These are phyloP conservation scores for Rhineura floridana DNA, from an alignment of 2,113 vertebrate species.

Conservation along the genomic window DNA sequence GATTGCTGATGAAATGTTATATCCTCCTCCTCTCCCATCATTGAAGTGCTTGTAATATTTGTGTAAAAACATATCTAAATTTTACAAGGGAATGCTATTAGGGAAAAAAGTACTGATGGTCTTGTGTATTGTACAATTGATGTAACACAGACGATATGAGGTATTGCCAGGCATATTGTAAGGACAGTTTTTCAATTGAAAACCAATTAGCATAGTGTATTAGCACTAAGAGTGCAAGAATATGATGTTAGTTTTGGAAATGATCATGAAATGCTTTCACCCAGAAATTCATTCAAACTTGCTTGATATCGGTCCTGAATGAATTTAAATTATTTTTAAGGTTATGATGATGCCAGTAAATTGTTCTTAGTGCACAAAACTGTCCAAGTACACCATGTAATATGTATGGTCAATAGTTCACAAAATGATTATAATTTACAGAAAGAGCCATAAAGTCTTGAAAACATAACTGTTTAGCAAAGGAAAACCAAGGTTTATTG, in stretches of 20 bases:
- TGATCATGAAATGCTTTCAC: slow-evolving; percentile 47
- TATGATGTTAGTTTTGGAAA: slow-evolving; percentile 54
- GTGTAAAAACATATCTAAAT: slow-evolving; percentile 52
- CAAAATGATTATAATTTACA: slow-evolving; percentile 9
- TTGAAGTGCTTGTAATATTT: slow-evolving; percentile 47
- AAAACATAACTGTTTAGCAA: slow-evolving; percentile 34
- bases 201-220: slow-evolving; percentile 47
- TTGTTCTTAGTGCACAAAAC: slow-evolving; percentile 50
- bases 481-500: slow-evolving; percentile 36
- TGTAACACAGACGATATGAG: neutral
- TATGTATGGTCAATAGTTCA: slow-evolving; percentile 31
- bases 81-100: slow-evolving; percentile 28
- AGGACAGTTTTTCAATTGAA: slow-evolving; percentile 51
- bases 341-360: slow-evolving; percentile 60
- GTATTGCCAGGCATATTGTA: neutral
- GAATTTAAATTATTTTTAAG: slow-evolving; percentile 68
- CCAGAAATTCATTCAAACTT: slow-evolving; percentile 43
- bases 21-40: slow-evolving; percentile 39
- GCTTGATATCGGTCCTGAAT: slow-evolving; percentile 63
- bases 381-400: slow-evolving; percentile 25
- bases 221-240: slow-evolving; percentile 48
- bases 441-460: slow-evolving; percentile 31
- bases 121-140: neutral
- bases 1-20: slow-evolving; percentile 35
- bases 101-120: slow-evolving; percentile 28